phyloP scores from a whole-genome alignment of 2,888 invertebrate species.

The Ptychoptera contaminata region DNA sequence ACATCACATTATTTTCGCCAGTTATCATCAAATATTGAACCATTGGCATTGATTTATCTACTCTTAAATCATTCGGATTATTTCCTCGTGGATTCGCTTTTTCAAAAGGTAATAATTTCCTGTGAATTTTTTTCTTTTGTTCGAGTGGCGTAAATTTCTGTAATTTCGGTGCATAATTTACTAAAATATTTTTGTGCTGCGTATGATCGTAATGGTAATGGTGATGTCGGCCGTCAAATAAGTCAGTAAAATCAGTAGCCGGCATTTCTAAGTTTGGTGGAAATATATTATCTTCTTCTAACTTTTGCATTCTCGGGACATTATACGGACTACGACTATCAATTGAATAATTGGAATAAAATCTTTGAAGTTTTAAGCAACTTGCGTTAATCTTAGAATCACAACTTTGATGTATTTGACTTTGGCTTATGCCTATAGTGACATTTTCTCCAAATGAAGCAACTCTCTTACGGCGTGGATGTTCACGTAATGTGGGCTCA shows the following conservation, averaged over 20 bases:
- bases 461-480: slow-evolving; percentile 19
- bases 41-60: slow-evolving; percentile 5
- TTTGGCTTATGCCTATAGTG: too few species aligned
- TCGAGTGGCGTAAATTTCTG: not conserved
- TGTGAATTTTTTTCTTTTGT: not conserved
- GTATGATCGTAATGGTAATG: slow-evolving; percentile 25
- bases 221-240: slow-evolving; percentile 24
- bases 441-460: slow-evolving; percentile 12
- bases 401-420: too few species aligned
- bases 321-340: not conserved
- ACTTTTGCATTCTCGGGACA: slow-evolving; percentile 2
- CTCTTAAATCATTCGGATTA: not conserved
- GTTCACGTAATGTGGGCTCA: slow-evolving; percentile 21
- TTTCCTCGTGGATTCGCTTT: slow-evolving; percentile 3
- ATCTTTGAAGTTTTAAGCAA: too few species aligned
- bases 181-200: slow-evolving; percentile 19
- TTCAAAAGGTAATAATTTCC: not conserved
- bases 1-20: not conserved
- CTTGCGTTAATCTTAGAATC: too few species aligned
- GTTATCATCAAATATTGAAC: not conserved
- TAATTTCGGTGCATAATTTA: slow-evolving; percentile 18
- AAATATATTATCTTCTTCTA: slow-evolving; percentile 13
- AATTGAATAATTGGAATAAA: too few species aligned
- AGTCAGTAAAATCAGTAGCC: slow-evolving; percentile 17
- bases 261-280: slow-evolving; percentile 18